Base-by-base conservation (phyloP, 1,140 invertebrate species). In the Drosophila orosa region DNA sequence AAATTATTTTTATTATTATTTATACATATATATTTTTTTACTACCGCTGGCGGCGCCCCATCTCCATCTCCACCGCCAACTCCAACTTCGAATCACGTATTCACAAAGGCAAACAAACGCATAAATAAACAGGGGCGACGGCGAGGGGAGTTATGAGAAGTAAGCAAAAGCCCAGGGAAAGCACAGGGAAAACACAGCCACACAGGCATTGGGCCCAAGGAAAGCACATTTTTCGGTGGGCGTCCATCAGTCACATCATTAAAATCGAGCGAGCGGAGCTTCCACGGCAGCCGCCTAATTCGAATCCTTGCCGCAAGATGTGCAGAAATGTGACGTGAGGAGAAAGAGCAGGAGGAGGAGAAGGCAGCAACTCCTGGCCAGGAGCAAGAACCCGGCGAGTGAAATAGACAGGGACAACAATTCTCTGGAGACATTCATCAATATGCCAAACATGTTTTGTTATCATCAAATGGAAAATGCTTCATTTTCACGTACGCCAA, bases 361-460 rank as follows among this genome's bases (percentile, higher is more conserved):
- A 12, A 10, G 25, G 24, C 24, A 9, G 15, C 13, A 31, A 3
- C 31, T 54, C 50, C 50, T 54, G 50, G 56, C 42, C 52, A 47
- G 40, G 25, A 40, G 42, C 55, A 67, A 33, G 29, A 22, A 42
- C 47, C 48, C 48, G n/a, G 33, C 50, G 3, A 40, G 47, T 13
- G 56, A 19, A 39, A 79, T 60, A 72, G 60, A 66, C 61, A 68
- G 37, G 66, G 45, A 74, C 62, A 69, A 72, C 79, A 87, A 87
- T 74, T 59, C 82, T 86, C 83, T 74, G 45, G 83, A 87, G 83
- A 80, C 83, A 83, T 87, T 87, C 83, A 87, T 87, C 83, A 87
- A 87, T 87, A 87, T 87, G 83, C 83, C 83, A 83, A 87, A 87
- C 83, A 87, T 87, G 83, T 87, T 87, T 87, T 82, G 75, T 86